A percentile compares a stretch with the other conserved stretches of the same genome.
These are phyloP conservation scores for Cephus pulcher DNA, from an alignment of 2,888 invertebrate genomes.

Conservation along the genomic window DNA sequence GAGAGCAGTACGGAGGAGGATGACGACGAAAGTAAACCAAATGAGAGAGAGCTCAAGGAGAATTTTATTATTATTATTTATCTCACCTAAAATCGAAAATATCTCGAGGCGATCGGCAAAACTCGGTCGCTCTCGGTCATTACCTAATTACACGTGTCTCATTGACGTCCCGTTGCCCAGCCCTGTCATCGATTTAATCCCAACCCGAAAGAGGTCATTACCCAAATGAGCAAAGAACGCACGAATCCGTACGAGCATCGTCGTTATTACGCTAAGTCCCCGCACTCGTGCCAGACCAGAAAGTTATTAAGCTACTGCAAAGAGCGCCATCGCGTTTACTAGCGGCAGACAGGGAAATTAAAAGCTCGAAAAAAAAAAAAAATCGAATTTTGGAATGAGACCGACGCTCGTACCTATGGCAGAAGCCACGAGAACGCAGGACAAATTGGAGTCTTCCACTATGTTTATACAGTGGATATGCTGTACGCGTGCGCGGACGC, in stretches of 20 bases:
- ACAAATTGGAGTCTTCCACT: neutral
- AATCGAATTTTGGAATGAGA: neutral
- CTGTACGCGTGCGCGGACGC: neutral
- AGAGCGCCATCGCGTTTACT: neutral
- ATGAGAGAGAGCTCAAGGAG: too few species aligned
- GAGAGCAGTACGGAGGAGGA: too few species aligned
- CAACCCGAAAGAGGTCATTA: slow-evolving; percentile 20
- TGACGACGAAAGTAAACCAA: too few species aligned
- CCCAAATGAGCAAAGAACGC: slow-evolving; percentile 21
- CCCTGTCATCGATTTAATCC: slow-evolving; percentile 22
- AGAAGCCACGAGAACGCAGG: neutral
- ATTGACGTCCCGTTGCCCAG: neutral
- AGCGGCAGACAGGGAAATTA: neutral
- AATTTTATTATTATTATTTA: too few species aligned
- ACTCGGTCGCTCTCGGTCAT: neutral
- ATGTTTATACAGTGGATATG: neutral
- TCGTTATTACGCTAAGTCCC: neutral
- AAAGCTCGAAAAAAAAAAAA: neutral
- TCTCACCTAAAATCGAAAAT: too few species aligned
- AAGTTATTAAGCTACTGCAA: neutral
- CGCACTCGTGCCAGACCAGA: neutral
- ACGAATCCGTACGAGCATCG: neutral
- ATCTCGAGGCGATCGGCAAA: too few species aligned
- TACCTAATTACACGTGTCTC: neutral
- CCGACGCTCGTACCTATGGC: neutral